A percentile compares a stretch with the other conserved stretches of the same genome.
phyloP scores from a whole-genome alignment of 2,888 invertebrate genomes.

The Sphinx pinastri region DNA sequence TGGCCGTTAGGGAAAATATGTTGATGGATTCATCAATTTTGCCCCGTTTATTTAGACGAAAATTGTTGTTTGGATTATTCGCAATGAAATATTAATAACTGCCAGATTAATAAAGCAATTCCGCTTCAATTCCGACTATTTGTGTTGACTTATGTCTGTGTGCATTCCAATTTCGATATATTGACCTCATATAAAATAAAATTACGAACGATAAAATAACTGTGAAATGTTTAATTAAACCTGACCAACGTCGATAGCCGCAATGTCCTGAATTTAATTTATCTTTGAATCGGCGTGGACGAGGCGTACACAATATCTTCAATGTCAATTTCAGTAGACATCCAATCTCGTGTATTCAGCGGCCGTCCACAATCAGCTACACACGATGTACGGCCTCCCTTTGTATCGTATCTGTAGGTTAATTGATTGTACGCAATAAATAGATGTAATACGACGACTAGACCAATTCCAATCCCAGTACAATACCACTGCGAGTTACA shows the following conservation, averaged over 20 bases:
- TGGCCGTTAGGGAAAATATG: conserved; percentile 13
- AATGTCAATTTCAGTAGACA: neutral
- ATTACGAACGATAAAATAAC: too few species aligned
- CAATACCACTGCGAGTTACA: neutral
- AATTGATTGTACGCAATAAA: too few species aligned
- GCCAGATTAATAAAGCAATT: neutral
- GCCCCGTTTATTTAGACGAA: neutral
- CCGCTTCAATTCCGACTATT: neutral
- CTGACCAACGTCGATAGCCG: too few species aligned
- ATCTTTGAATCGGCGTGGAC: neutral
- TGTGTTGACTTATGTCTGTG: neutral
- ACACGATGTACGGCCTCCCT: neutral
- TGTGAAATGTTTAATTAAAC: too few species aligned
- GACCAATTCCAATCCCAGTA: neutral
- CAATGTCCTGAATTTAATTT: neutral
- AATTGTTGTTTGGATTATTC: neutral
- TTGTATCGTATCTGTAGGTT: conserved; percentile 13
- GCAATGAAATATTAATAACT: neutral
- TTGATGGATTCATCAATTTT: conserved; percentile 21
- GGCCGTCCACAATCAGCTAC: neutral
- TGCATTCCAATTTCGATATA: too few species aligned
- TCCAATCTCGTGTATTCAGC: conserved; percentile 1
- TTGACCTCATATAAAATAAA: too few species aligned
- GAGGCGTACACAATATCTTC: neutral
- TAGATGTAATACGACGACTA: neutral